phyloP scores from a whole-genome alignment of 2,113 vertebrate genomes.

The Atherinomorus stipes region DNA sequence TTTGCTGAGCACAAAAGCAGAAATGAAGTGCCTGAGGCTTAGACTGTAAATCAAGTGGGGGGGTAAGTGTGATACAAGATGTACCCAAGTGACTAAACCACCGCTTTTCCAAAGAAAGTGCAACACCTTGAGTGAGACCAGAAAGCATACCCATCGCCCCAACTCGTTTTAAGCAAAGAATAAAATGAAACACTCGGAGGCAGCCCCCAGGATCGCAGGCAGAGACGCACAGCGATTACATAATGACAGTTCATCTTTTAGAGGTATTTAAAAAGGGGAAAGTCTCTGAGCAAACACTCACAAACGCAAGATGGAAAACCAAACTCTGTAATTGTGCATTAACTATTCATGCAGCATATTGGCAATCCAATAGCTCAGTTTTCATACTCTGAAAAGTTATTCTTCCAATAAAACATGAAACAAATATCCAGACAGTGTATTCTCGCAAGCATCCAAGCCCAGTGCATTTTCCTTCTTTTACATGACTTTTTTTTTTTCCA shows the following conservation, averaged over 20 bases:
- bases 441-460: constrained; percentile 11
- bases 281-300: constrained; percentile 65
- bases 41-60: constrained; percentile 41
- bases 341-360: constrained; percentile 71
- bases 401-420: constrained; percentile 19
- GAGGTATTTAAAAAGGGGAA: constrained; percentile 57
- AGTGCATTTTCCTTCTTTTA: not conserved
- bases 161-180: constrained; percentile 40
- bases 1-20: constrained; percentile 5
- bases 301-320: constrained; percentile 47
- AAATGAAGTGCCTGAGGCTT: constrained; percentile 31
- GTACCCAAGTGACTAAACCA: constrained; percentile 43
- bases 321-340: constrained; percentile 57
- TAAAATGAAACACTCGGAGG: constrained; percentile 53
- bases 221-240: constrained; percentile 54
- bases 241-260: constrained; percentile 62
- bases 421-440: constrained; percentile 21
- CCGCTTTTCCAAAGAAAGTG: constrained; percentile 19
- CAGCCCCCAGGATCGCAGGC: constrained; percentile 51
- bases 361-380: constrained; percentile 57
- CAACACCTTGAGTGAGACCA: constrained; percentile 44
- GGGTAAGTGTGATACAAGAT: constrained; percentile 7
- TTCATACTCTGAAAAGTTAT: constrained; percentile 42
- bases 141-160: constrained; percentile 30
- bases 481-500: not conserved